Base-by-base conservation (phyloP, 2,113 vertebrate genomes). In the Dinomys branickii region DNA sequence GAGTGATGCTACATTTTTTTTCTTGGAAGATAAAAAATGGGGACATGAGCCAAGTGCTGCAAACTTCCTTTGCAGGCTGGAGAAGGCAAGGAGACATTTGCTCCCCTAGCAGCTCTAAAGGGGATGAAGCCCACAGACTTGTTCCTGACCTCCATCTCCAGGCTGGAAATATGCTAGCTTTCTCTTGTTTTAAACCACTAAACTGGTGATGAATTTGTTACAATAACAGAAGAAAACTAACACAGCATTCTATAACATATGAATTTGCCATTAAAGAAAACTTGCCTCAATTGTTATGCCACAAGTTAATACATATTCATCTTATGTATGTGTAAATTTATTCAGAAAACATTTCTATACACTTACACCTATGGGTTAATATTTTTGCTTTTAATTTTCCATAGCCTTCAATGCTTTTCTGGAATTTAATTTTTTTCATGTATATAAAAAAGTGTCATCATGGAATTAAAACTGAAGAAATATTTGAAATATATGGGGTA, bases 81-180 rank as follows among this genome's bases (percentile, higher is more conserved):
- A 59, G 41, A 86, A 75, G 41, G 22, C 33, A 38, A 89, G 28
- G 24, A 52, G 56, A 28, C 7, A 7, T 2, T n/a, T 19, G 81
- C 19, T 80, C 11, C 44, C 2, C 9, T 2, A 28, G 35, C 7
- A 4, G 4, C 13, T 89, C 13, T 44, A 59, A 38, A 61, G 16
- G 2, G 6, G 28, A 71, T n/a, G 17, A 11, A 35, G 20, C 7
- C n/a, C 9, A 2, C 19, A 61, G 11, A 81, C 0, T 5, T 11
- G 19, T 2, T 75, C 38, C n/a, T 69, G 8, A 38, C 44, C 47
- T 90, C 22, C 3, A 63, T 14, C 8, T 80, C 10, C 59, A 73
- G 50, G 67, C 52, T 1, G 28, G 4, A 28, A 28, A 47, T 12
- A 30, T 41, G 13, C 41, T 24, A 50, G 5, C 20, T 47, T 73